Evolutionary conservation across 2,113 vertebrate species (phyloP), one percentile per base, ranked within the genome.

Genomic region (Solea solea): DNA sequence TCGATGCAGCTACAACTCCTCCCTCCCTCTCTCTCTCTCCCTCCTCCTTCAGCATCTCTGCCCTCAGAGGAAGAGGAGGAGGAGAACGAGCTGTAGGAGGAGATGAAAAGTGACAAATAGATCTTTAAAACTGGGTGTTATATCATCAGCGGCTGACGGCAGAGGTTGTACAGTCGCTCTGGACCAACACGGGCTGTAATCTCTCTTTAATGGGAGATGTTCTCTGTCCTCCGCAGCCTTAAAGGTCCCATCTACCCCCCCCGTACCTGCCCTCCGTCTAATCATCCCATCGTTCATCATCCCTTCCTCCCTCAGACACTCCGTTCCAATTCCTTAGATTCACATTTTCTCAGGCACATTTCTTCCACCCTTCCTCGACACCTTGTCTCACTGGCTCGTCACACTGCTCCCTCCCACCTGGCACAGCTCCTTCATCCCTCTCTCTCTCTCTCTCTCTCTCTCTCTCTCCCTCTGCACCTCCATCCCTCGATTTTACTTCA

Each of bases 101-200:
- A 85, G 78, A 87, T 84, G 78, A 86, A 85, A 90, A 82, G 82
- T 80, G 86, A 86, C 84, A 88, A 87, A 88, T 81, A 85, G 84
- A 90, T 87, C 82, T 86, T 88, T 85, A 80, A 90, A 82, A 77
- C 39, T 10, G 71, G 61, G 71, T 76, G 76, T 90, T 88, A 77
- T 79, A 82, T 88, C 80, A 90, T 85, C 75, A 74, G 82, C n/a
- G 5, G 45, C 72, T 70, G 79, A 71, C 21, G 28, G 70, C 70
- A 39, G 64, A 84, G 85, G 84, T 78, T 73, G 74, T 78, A 63
- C 67, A 86, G 81, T 64, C 21, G 8, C 85, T 73, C 68, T 46
- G 62, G 71, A 62, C 73, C 9, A 8, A 28, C 67, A 51, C 42
- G 53, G 40, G 67, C 72, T 75, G 61, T 84, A 76, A 82, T 81